Conservation (phyloP, 2,888 invertebrate species). For the Phortica okadai region DNA sequence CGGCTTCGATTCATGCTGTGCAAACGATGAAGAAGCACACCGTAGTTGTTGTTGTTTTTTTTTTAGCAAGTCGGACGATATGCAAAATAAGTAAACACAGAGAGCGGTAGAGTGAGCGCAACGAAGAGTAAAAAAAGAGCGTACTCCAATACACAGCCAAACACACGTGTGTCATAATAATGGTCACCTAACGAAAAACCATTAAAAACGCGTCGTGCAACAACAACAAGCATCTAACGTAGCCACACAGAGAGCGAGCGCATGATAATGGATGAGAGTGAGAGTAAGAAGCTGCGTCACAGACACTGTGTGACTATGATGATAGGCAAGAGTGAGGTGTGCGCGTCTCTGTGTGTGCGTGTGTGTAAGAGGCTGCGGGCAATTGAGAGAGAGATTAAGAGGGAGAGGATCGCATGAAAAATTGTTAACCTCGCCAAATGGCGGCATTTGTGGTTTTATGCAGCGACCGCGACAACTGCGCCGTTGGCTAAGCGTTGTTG, state of each 20-base stretch:
- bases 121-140: neutral
- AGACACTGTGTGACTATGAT: neutral
- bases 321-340: neutral
- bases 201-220: neutral
- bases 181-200: constrained; percentile 11
- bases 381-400: neutral
- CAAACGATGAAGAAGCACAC: neutral
- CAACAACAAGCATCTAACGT: neutral
- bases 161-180: neutral
- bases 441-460: constrained; percentile 28
- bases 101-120: neutral
- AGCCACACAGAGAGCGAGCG: neutral
- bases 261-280: neutral
- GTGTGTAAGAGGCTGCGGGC: neutral
- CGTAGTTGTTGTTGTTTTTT: no score
- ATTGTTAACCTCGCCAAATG: constrained; percentile 32
- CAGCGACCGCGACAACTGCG: constrained; percentile 25
- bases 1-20: constrained; percentile 10
- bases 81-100: neutral
- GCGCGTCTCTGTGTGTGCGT: neutral
- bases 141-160: neutral
- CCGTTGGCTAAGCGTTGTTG: neutral
- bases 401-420: constrained; percentile 21
- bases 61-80: neutral
- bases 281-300: neutral